Evolutionary conservation across 2,797 vertebrate species (phyloP), one percentile per base, ranked within the genome.

Genomic region (Rhinichthys osculus): DNA sequence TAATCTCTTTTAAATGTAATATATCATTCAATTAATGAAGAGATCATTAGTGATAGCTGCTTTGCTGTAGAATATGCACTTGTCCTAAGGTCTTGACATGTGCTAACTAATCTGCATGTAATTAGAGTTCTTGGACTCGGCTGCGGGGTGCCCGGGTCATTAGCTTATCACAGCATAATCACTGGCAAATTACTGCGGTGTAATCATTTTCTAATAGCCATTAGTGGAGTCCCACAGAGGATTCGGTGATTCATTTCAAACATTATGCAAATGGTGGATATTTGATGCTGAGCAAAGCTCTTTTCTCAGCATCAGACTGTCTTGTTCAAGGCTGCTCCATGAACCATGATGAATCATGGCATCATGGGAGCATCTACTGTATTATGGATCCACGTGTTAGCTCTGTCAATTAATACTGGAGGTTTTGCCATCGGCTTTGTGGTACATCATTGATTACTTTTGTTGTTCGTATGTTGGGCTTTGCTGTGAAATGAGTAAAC

Each of bases 171-270:
- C 87, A 85, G 87, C 57, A 82, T 87, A 89, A 90, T 90, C 86
- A 89, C 86, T 88, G 84, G 79, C 78, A 81, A 80, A 85, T 89
- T 90, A 89, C 80, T 90, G 88, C 84, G 11, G 78, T 77, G 87
- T 90, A 90, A 90, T 90, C 87, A 88, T 87, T 88, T 91, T 88
- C 87, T 89, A 87, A 89, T 87, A 88, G 89, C 78, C 84, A 85
- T 89, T 88, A 89, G 85, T 69, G 67, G 66, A 38, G 73, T 79
- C 83, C 88, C 87, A 33, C 54, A 57, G 87, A 85, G 84, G 77
- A 87, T 82, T 84, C 50, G 66, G 82, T 84, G 89, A 90, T 90
- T 86, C 86, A 89, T 80, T 73, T 74, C 27, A 50, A 23, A 81
- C 76, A 67, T 88, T 88, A 88, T 87, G 86, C 86, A 89, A 85